These are phyloP conservation scores for Diglossa cyanea DNA, from an alignment of 2,797 vertebrate species.

Conservation along the genomic window DNA sequence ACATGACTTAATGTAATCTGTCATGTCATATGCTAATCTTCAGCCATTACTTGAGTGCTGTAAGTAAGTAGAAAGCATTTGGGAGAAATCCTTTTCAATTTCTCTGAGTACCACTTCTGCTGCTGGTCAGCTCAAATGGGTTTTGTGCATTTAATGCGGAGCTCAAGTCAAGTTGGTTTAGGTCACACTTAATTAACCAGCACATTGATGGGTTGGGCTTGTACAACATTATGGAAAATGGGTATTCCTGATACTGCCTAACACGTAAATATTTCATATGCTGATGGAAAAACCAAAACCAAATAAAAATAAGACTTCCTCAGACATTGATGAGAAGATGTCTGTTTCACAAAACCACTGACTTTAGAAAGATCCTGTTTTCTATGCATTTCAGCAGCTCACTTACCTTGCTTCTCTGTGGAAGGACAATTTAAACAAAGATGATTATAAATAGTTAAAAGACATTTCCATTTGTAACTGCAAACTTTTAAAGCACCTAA, in stretches of 20 bases:
- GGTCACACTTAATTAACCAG: conserved; percentile 84
- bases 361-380: conserved; percentile 32
- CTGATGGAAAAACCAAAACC: background rate
- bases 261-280: conserved; percentile 81
- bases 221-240: conserved; percentile 73
- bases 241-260: conserved; percentile 73
- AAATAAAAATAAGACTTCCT: conserved; percentile 51
- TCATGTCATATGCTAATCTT: conserved; percentile 99
- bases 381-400: conserved; percentile 45
- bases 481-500: conserved; percentile 55
- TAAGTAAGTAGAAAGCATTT: conserved; percentile 89
- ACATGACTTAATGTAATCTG: conserved; percentile 99
- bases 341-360: conserved; percentile 36
- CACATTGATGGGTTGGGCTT: conserved; percentile 75
- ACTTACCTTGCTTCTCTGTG: conserved; percentile 16
- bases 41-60: conserved; percentile 90
- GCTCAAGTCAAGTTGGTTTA: conserved; percentile 84
- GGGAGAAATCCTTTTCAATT: conserved; percentile 87
- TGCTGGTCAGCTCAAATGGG: conserved; percentile 86
- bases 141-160: conserved; percentile 86
- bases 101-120: conserved; percentile 84
- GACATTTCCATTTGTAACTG: conserved; percentile 51
- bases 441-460: conserved; percentile 73
- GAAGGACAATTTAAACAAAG: conserved; percentile 58
- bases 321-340: conserved; percentile 36